phyloP scores from a whole-genome alignment of 2,888 invertebrate genomes.

The Pimpla rufipes region DNA sequence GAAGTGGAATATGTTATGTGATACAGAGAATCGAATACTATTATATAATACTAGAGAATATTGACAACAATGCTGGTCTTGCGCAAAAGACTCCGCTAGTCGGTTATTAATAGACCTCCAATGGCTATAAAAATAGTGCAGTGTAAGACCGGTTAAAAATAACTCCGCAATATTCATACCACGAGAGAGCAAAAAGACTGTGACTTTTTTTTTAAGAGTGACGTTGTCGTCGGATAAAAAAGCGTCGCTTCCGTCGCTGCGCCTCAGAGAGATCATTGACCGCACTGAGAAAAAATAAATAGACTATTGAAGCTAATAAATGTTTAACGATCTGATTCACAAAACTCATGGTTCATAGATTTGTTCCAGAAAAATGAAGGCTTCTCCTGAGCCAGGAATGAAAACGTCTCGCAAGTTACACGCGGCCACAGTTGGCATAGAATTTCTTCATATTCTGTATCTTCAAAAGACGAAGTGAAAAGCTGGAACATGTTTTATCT shows the following conservation, averaged over 20 bases:
- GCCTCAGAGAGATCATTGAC: not conserved
- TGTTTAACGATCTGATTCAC: not conserved
- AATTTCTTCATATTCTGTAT: not conserved
- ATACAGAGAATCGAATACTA: no score
- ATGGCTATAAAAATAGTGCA: not conserved
- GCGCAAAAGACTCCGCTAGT: not conserved
- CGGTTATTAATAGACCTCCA: no score
- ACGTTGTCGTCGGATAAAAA: not conserved
- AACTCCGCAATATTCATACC: not conserved
- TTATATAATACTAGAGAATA: not conserved
- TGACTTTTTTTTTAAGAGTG: not conserved
- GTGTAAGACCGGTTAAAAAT: no score
- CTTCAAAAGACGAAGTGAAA: not conserved
- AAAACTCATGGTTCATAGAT: no score
- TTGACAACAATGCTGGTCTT: not conserved
- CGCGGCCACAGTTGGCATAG: no score
- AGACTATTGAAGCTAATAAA: not conserved
- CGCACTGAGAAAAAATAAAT: not conserved
- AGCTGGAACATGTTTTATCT: not conserved
- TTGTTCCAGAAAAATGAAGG: not conserved
- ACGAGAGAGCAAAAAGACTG: not conserved
- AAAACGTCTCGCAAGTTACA: no score
- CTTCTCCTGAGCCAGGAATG: no score
- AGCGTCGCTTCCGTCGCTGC: not conserved
- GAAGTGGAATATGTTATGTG: no score